Evolutionary conservation across 2,113 vertebrate genomes (phyloP).

Genomic region (Arvicanthis niloticus): DNA sequence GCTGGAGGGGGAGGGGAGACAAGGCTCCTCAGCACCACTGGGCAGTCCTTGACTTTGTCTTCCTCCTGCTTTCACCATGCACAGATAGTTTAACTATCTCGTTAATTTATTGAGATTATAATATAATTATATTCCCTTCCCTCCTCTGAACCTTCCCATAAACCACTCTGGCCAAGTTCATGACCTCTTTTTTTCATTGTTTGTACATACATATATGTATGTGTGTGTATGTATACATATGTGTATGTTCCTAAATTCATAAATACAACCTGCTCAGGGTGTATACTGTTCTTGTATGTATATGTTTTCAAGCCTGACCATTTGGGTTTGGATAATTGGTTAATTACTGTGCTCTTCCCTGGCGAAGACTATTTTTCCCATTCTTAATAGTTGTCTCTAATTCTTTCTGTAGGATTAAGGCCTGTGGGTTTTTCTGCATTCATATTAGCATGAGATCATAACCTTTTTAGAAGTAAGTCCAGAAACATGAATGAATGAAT

Average conservation of each 20-base stretch:
- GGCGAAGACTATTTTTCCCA: background rate
- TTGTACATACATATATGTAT: background rate
- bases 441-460: background rate
- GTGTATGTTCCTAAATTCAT: background rate
- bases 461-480: constrained; percentile 10
- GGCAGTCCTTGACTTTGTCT: background rate
- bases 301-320: background rate
- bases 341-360: background rate
- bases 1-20: background rate
- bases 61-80: background rate
- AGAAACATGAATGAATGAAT: background rate
- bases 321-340: background rate
- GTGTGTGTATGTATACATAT: background rate
- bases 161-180: background rate
- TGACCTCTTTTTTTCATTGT: background rate
- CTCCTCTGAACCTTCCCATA: background rate
- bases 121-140: background rate
- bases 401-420: background rate
- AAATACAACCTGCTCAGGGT: background rate
- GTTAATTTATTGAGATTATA: background rate
- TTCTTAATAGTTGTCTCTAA: background rate
- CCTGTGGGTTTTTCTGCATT: background rate
- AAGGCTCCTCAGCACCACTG: background rate
- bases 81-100: background rate
- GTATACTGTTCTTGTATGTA: background rate